phyloP scores from a whole-genome alignment of 2,888 invertebrate species.

The Diploptera punctata region DNA sequence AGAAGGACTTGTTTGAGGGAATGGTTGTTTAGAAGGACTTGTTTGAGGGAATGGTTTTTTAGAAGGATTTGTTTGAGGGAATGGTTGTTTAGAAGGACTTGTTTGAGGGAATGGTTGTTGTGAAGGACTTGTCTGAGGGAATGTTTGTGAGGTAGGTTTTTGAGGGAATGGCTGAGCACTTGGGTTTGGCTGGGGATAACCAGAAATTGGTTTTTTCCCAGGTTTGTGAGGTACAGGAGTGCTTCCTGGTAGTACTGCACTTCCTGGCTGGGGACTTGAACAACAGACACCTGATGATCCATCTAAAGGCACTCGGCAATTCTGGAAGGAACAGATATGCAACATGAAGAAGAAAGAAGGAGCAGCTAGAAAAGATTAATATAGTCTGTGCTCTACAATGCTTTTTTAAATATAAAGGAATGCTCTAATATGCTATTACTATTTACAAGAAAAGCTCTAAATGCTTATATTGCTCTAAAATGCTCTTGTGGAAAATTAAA shows the following conservation, averaged over 20 bases:
- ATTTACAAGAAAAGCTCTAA: no score
- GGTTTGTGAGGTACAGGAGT: conserved; percentile 12
- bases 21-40: background rate
- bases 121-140: background rate
- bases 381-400: no score
- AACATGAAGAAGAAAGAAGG: background rate
- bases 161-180: conserved; percentile 25
- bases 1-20: conserved; percentile 7
- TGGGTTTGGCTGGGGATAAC: conserved; percentile 4
- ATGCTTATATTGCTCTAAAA: no score
- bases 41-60: conserved; percentile 46
- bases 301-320: conserved; percentile 35
- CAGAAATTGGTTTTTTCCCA: background rate
- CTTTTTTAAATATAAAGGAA: no score
- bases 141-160: conserved; percentile 16
- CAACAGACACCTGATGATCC: conserved; percentile 40
- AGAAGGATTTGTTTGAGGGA: background rate
- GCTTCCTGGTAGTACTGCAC: conserved; percentile 13
- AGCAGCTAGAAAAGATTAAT: no score
- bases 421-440: no score
- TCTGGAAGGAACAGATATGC: conserved; percentile 29
- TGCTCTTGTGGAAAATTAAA: no score
- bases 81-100: background rate
- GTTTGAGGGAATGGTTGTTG: conserved; percentile 25
- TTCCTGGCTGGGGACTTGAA: conserved; percentile 31